These are phyloP conservation scores for Phocides pigmalion DNA, from an alignment of 1,140 invertebrate species.

Conservation along the genomic window DNA sequence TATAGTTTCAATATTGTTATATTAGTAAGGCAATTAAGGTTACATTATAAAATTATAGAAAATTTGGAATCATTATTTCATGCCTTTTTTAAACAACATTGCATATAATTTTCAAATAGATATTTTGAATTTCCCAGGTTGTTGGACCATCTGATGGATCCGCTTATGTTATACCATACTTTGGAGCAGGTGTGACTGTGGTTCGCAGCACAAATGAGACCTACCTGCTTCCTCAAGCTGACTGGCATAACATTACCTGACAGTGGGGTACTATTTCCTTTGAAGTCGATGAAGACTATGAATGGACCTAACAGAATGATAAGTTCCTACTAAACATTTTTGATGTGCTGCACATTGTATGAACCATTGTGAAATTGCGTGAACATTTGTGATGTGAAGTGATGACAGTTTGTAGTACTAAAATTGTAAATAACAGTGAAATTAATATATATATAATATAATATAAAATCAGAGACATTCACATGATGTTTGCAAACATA, in stretches of 20 bases:
- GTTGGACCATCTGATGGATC: conserved; percentile 98
- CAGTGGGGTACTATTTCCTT: conserved; percentile 76
- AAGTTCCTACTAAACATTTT: conserved; percentile 20
- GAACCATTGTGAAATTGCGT: conserved; percentile 8
- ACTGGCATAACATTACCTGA: conserved; percentile 87
- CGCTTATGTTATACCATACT: conserved; percentile 97
- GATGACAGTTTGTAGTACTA: neutral
- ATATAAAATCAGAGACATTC: no score
- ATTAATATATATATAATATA: conserved; percentile 1
- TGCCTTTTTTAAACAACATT: no score
- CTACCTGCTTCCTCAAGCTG: conserved; percentile 91
- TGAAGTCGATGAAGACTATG: conserved; percentile 75
- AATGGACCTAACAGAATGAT: conserved; percentile 67
- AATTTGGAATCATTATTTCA: no score
- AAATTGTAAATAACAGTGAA: neutral
- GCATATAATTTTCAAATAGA: no score
- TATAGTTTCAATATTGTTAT: no score
- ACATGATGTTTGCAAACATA: no score
- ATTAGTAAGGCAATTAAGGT: no score
- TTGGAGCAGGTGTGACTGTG: conserved; percentile 93
- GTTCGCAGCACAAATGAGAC: conserved; percentile 94
- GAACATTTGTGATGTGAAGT: neutral
- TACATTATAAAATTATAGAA: no score
- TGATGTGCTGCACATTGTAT: conserved; percentile 21
- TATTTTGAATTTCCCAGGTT: conserved; percentile 84